Evolutionary conservation across 2,888 invertebrate species (phyloP).

Genomic region (Dryobota labecula): DNA sequence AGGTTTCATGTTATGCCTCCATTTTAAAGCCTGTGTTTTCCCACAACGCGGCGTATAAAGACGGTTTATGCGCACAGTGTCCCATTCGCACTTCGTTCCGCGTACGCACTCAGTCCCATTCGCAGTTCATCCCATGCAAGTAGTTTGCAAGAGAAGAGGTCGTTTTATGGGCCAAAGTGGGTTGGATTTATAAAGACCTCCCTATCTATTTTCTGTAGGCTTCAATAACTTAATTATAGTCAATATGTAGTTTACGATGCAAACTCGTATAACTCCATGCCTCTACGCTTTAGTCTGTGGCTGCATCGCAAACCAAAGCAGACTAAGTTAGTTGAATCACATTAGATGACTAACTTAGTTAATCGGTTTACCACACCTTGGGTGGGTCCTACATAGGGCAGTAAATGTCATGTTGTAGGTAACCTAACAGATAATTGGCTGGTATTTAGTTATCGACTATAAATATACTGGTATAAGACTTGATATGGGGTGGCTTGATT

Average conservation of each 20-base stretch:
- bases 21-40: neutral
- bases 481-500: neutral
- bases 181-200: no score
- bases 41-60: no score
- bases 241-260: neutral
- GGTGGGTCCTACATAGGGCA: neutral
- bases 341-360: constrained; percentile 49
- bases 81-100: no score
- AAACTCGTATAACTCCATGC: neutral
- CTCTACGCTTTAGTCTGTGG: neutral
- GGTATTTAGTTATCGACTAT: neutral
- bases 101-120: no score
- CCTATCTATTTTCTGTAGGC: neutral
- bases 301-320: constrained; percentile 22
- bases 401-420: neutral
- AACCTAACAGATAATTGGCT: neutral
- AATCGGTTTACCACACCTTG: constrained; percentile 39
- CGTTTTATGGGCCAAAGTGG: no score
- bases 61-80: no score
- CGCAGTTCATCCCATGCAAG: no score
- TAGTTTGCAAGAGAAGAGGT: no score
- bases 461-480: neutral
- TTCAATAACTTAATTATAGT: neutral
- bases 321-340: constrained; percentile 39
- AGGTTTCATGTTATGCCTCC: neutral